Conservation (phyloP, 2,113 vertebrate genomes). For the Erpornis zantholeuca region DNA sequence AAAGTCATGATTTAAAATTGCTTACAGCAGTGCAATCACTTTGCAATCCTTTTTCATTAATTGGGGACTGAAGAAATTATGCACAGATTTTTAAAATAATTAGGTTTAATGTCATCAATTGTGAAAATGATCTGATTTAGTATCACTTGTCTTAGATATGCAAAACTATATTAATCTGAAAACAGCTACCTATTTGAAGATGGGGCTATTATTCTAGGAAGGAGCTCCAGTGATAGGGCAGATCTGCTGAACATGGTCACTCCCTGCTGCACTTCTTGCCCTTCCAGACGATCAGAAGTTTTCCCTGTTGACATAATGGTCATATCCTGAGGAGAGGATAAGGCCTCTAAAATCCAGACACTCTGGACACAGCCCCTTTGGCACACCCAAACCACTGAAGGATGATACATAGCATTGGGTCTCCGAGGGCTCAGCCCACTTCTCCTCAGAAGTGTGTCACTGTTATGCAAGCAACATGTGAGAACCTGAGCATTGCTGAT, state of each 20-base stretch:
- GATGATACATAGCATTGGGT: neutral
- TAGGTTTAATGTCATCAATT: neutral
- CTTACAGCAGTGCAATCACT: neutral
- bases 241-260: neutral
- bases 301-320: neutral
- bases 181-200: neutral
- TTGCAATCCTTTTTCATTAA: neutral
- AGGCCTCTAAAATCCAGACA: neutral
- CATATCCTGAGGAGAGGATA: no score
- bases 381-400: neutral
- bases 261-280: neutral
- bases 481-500: neutral
- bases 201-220: neutral
- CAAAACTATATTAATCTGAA: neutral
- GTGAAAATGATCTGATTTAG: neutral
- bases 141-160: neutral
- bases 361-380: neutral
- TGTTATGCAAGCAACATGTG: neutral
- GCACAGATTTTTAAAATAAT: neutral
- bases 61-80: neutral
- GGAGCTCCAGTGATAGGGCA: fast-evolving
- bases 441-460: fast-evolving
- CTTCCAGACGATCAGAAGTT: neutral
- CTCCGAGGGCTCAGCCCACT: neutral
- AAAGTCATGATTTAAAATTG: neutral